Evolutionary conservation across 2,888 invertebrate genomes (phyloP).

Genomic region (Podotricha telesiphe): DNA sequence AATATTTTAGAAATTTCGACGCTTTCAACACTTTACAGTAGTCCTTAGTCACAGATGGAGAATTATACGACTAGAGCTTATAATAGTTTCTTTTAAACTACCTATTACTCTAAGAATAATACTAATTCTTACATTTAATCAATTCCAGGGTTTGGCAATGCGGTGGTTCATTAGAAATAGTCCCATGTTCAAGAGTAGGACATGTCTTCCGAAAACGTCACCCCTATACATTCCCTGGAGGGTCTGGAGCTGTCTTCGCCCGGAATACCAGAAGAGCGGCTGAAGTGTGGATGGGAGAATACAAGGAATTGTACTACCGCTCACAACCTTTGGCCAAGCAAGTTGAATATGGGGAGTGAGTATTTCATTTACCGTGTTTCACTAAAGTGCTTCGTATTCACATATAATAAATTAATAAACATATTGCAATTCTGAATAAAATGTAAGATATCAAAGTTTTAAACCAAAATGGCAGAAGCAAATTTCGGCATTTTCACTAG

Average conservation of each 20-base stretch:
- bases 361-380: slow-evolving; percentile 45
- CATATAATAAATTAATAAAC: too few species aligned
- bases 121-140: neutral
- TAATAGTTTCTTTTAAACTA: too few species aligned
- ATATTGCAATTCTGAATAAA: too few species aligned
- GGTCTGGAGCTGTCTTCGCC: slow-evolving; percentile 98
- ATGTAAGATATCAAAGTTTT: too few species aligned
- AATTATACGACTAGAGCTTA: too few species aligned
- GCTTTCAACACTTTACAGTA: too few species aligned
- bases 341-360: slow-evolving; percentile 95
- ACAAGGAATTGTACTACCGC: slow-evolving; percentile 97
- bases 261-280: slow-evolving; percentile 98
- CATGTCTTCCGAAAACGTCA: slow-evolving; percentile 98
- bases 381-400: too few species aligned
- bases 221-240: slow-evolving; percentile 99
- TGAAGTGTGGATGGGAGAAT: slow-evolving; percentile 99
- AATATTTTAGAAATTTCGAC: too few species aligned
- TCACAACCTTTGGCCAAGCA: slow-evolving; percentile 95
- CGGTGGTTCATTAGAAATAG: slow-evolving; percentile 97
- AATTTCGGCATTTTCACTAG: too few species aligned
- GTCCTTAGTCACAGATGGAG: too few species aligned
- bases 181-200: slow-evolving; percentile 98
- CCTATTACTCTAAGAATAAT: neutral
- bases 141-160: slow-evolving; percentile 96
- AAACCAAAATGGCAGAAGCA: too few species aligned